Percentiles rank a stretch among this genome's conserved stretches.
phyloP scores from a whole-genome alignment of 30 jellyfish, hydroid and myxozoan species.

The Hydractinia symbiolongicarpus region DNA sequence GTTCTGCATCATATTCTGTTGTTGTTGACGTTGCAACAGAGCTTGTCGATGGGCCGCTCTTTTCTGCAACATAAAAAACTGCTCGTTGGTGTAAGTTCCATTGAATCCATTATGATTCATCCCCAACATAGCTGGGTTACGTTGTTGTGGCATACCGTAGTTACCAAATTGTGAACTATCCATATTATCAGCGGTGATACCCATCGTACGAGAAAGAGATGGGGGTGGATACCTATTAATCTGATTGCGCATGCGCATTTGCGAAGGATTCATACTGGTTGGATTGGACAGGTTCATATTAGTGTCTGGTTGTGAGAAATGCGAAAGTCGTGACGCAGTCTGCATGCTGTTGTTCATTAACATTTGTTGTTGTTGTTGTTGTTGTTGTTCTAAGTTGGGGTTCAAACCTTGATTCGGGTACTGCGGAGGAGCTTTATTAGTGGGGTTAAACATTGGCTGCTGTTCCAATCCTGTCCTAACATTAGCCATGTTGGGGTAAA shows the following conservation, averaged over 20 bases:
- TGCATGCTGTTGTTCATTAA: slow-evolving; percentile 9
- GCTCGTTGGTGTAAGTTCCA: slow-evolving; percentile 9
- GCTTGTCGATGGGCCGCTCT: neutral
- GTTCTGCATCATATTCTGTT: neutral
- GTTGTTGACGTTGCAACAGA: neutral
- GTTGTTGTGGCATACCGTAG: neutral
- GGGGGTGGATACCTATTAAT: slow-evolving; percentile 26
- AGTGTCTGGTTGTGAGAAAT: slow-evolving; percentile 22
- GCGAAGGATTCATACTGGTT: neutral
- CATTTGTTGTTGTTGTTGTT: slow-evolving; percentile 3
- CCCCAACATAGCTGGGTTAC: neutral
- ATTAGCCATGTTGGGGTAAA: slow-evolving; percentile 1
- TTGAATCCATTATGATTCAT: slow-evolving; percentile 3
- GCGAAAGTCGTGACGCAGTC: slow-evolving; percentile 24
- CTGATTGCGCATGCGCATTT: slow-evolving; percentile 4
- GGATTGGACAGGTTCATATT: slow-evolving; percentile 6
- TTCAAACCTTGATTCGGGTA: slow-evolving; percentile 23
- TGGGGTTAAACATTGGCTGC: slow-evolving; percentile 8
- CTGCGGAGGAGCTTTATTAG: slow-evolving; percentile 24
- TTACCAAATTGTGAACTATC: slow-evolving; percentile 10
- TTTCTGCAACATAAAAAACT: neutral
- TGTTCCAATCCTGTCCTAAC: neutral
- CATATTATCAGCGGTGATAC: slow-evolving; percentile 12
- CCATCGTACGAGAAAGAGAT: slow-evolving; percentile 14
- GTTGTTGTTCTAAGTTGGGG: neutral